A percentile compares a stretch with the other conserved stretches of the same genome.
Evolutionary conservation across 2,888 invertebrate species (phyloP).

Genomic region (Petrolisthes cinctipes): DNA sequence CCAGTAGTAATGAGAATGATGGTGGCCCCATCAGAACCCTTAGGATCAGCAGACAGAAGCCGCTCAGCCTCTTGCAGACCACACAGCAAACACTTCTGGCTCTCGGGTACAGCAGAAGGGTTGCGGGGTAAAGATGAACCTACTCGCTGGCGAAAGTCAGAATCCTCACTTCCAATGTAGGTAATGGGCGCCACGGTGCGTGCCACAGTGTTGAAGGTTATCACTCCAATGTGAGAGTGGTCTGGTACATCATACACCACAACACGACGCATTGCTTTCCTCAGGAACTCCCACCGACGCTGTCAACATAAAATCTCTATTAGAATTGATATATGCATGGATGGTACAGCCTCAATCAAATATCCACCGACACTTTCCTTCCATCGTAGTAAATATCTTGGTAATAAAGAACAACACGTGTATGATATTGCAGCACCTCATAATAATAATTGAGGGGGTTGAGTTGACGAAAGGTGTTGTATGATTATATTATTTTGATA

Average conservation of each 20-base stretch:
- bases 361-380: no score
- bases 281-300: constrained; percentile 76
- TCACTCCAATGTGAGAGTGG: constrained; percentile 69
- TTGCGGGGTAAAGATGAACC: constrained; percentile 62
- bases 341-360: no score
- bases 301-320: constrained; percentile 60
- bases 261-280: constrained; percentile 75
- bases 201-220: constrained; percentile 62
- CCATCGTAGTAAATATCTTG: no score
- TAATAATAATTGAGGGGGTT: no score
- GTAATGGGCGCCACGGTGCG: constrained; percentile 62
- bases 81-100: constrained; percentile 62
- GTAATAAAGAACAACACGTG: no score
- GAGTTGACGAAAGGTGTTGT: no score
- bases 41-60: constrained; percentile 40
- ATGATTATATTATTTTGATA: no score
- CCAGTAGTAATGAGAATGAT: constrained; percentile 60
- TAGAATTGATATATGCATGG: neutral
- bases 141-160: constrained; percentile 59
- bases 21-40: constrained; percentile 49
- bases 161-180: constrained; percentile 60
- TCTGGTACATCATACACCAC: constrained; percentile 73
- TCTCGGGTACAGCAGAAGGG: constrained; percentile 62
- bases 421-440: no score
- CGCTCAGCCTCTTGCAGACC: constrained; percentile 62